These are phyloP conservation scores for Rhogogaster chlorosoma DNA, from an alignment of 2,888 invertebrate species.

Conservation along the genomic window DNA sequence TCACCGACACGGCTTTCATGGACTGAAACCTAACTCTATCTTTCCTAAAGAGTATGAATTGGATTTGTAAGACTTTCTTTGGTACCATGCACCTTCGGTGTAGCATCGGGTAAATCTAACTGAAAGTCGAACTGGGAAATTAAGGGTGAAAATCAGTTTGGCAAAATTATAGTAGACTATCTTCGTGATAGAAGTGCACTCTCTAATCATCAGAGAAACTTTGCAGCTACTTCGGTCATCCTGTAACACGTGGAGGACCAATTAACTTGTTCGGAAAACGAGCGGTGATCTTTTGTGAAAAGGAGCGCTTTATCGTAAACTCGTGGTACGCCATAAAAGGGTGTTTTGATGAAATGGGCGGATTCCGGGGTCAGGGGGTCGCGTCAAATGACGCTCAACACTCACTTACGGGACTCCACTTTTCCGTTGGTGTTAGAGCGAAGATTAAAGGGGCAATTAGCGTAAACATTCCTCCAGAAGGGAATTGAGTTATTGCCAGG, in stretches of 20 bases:
- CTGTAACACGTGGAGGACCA: constrained; percentile 4
- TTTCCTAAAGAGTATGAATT: constrained; percentile 69
- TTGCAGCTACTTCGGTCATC: not conserved
- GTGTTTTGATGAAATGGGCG: constrained; percentile 43
- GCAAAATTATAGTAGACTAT: constrained; percentile 67
- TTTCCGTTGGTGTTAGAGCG: constrained; percentile 5
- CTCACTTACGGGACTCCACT: constrained; percentile 15
- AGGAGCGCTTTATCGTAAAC: constrained; percentile 38
- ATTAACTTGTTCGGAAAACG: constrained; percentile 32
- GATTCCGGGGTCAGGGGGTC: constrained; percentile 11
- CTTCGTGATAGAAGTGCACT: not conserved
- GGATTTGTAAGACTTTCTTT: constrained; percentile 65
- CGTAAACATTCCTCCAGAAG: not conserved
- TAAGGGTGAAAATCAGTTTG: constrained; percentile 70
- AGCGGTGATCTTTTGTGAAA: constrained; percentile 25
- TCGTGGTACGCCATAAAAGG: constrained; percentile 34
- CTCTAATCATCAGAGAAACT: not conserved
- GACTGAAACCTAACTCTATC: constrained; percentile 63
- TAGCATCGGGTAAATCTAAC: constrained; percentile 56
- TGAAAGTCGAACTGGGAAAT: constrained; percentile 54
- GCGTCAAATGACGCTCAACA: constrained; percentile 44
- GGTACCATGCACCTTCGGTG: constrained; percentile 44
- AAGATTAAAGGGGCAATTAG: constrained; percentile 48
- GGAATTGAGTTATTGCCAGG: constrained; percentile 34
- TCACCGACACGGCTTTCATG: constrained; percentile 59